A percentile compares a stretch with the other conserved stretches of the same genome.
These are phyloP conservation scores for Phyllopteryx taeniolatus DNA, from an alignment of 2,113 vertebrate species.

Conservation along the genomic window DNA sequence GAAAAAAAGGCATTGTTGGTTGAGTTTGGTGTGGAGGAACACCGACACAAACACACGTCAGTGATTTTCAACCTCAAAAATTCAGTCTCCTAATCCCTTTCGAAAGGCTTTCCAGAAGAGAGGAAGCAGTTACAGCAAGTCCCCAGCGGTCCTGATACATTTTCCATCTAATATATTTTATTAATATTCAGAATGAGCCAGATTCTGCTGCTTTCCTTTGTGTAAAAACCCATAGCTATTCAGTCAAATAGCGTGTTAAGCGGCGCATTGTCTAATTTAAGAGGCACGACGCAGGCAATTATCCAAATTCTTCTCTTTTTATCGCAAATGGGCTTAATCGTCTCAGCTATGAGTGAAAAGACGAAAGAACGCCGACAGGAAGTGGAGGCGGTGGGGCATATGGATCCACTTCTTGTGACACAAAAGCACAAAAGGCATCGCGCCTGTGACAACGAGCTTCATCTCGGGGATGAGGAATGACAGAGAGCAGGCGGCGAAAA, in stretches of 20 bases:
- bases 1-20: not conserved
- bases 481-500: slow-evolving; percentile 36
- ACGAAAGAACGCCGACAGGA: not conserved
- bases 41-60: not conserved
- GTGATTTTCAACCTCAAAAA: not conserved
- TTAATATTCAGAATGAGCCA: not conserved
- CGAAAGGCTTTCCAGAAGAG: not conserved
- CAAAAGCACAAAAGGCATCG: slow-evolving; percentile 33
- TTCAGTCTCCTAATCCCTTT: not conserved
- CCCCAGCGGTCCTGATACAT: not conserved
- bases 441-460: slow-evolving; percentile 26
- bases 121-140: not conserved
- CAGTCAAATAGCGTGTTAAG: not conserved
- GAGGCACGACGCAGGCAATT: not conserved
- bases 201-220: not conserved
- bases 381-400: slow-evolving; percentile 15
- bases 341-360: slow-evolving; percentile 12
- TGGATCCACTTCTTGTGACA: slow-evolving; percentile 32
- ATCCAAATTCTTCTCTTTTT: slow-evolving; percentile 11
- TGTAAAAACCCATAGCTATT: not conserved
- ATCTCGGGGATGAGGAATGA: slow-evolving; percentile 26
- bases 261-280: slow-evolving; percentile 2
- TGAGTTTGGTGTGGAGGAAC: not conserved
- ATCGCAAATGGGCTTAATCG: slow-evolving; percentile 6
- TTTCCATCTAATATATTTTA: not conserved